A percentile compares a stretch with the other conserved stretches of the same genome.
phyloP scores from a whole-genome alignment of 1,140 invertebrate species.

The Limonius californicus region DNA sequence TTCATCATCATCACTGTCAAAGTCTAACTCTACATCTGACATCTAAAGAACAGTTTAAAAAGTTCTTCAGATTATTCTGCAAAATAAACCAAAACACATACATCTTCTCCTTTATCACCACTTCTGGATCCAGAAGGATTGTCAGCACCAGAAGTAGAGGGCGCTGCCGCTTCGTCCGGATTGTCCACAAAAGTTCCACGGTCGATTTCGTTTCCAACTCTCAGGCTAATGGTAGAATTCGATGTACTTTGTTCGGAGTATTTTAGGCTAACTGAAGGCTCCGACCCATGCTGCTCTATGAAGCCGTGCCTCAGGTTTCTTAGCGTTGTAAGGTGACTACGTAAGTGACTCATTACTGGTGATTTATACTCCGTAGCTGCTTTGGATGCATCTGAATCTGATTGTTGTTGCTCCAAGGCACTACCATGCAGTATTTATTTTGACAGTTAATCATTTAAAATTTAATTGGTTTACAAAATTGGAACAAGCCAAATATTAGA shows the following conservation, averaged over 20 bases:
- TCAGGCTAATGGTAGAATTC: conserved; percentile 43
- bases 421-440: too few species aligned
- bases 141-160: background rate
- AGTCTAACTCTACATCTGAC: conserved; percentile 34
- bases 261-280: conserved; percentile 44
- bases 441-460: too few species aligned
- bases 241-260: conserved; percentile 46
- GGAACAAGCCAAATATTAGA: too few species aligned
- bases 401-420: conserved; percentile 9
- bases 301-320: conserved; percentile 43
- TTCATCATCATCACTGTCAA: conserved; percentile 29
- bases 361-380: conserved; percentile 21
- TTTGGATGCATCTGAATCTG: conserved; percentile 20
- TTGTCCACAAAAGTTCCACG: background rate
- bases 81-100: background rate
- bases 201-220: conserved; percentile 22
- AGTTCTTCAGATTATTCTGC: background rate
- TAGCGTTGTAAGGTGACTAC: conserved; percentile 39
- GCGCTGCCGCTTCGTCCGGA: background rate
- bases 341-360: conserved; percentile 36
- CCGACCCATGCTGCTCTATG: conserved; percentile 44
- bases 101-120: background rate
- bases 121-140: background rate
- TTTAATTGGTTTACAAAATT: too few species aligned
- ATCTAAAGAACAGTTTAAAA: background rate